Evolutionary conservation across 2,888 invertebrate genomes (phyloP).

Genomic region (Ormyrus nitidulus): DNA sequence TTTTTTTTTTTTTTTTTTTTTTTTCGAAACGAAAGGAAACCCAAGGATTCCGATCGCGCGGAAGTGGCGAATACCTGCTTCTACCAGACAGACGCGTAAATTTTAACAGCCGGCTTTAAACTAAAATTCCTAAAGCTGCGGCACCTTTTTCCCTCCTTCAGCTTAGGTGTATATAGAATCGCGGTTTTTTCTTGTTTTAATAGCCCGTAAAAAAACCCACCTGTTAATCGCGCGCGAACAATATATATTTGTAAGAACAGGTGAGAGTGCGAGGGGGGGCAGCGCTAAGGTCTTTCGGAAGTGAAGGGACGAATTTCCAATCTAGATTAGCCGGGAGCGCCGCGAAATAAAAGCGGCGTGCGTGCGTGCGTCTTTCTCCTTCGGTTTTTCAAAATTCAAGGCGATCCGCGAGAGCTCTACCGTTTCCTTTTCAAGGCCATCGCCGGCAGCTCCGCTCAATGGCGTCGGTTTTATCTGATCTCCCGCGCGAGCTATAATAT

Average conservation of each 20-base stretch:
- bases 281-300: conserved; percentile 16
- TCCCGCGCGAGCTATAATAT: not conserved
- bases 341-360: too few relatives aligned
- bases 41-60: conserved; percentile 29
- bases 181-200: not conserved
- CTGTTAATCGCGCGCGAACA: too few relatives aligned
- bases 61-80: conserved; percentile 10
- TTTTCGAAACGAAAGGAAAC: conserved; percentile 4
- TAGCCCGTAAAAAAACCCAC: not conserved
- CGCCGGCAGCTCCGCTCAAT: not conserved
- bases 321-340: conserved; percentile 25
- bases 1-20: too few relatives aligned
- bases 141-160: too few relatives aligned
- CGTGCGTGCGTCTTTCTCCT: not conserved
- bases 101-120: conserved; percentile 1
- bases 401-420: conserved; percentile 15
- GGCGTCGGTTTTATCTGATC: conserved; percentile 20
- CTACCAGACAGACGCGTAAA: not conserved
- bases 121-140: not conserved
- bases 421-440: conserved; percentile 35
- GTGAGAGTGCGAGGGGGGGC: too few relatives aligned
- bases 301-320: conserved; percentile 30
- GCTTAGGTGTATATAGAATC: too few relatives aligned
- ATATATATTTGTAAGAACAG: too few relatives aligned
- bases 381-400: conserved; percentile 40